A percentile compares a stretch with the other conserved stretches of the same genome.
Evolutionary conservation across 2,888 invertebrate genomes (phyloP).

Genomic region (Sabatieria punctata): DNA sequence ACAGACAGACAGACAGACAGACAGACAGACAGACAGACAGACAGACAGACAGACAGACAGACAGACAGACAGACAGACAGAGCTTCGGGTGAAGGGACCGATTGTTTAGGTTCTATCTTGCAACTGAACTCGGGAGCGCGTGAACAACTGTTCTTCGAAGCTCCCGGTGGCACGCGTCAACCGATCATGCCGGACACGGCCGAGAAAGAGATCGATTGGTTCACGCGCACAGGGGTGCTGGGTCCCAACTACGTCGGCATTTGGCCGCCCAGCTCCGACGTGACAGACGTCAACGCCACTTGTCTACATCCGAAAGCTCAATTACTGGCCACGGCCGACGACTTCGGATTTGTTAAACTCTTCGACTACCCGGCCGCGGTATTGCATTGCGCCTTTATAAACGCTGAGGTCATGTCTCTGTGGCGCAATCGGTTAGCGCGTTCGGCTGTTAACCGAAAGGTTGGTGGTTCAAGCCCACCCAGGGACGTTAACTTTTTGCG

Average conservation of each 20-base stretch:
- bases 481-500: too few species aligned
- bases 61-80: too few species aligned
- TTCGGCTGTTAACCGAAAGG: constrained; percentile 14
- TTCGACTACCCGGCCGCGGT: constrained; percentile 36
- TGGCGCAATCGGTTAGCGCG: constrained; percentile 14
- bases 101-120: constrained; percentile 33
- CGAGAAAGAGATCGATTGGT: background rate
- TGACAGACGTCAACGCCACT: constrained; percentile 36
- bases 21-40: too few species aligned
- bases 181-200: constrained; percentile 1
- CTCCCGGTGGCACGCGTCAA: constrained; percentile 35
- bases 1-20: too few species aligned
- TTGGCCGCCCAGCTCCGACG: constrained; percentile 36
- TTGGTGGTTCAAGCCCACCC: constrained; percentile 11
- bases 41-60: too few species aligned
- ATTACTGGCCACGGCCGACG: constrained; percentile 35
- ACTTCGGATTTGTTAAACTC: constrained; percentile 37
- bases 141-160: constrained; percentile 36
- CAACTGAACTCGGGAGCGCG: constrained; percentile 35
- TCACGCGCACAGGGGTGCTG: background rate
- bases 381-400: too few species aligned
- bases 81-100: too few species aligned
- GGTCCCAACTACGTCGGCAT: constrained; percentile 30
- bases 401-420: background rate
- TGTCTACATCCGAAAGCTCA: constrained; percentile 27